Evolutionary conservation across 2,888 invertebrate genomes (phyloP).

Genomic region (Ectemnius lituratus): DNA sequence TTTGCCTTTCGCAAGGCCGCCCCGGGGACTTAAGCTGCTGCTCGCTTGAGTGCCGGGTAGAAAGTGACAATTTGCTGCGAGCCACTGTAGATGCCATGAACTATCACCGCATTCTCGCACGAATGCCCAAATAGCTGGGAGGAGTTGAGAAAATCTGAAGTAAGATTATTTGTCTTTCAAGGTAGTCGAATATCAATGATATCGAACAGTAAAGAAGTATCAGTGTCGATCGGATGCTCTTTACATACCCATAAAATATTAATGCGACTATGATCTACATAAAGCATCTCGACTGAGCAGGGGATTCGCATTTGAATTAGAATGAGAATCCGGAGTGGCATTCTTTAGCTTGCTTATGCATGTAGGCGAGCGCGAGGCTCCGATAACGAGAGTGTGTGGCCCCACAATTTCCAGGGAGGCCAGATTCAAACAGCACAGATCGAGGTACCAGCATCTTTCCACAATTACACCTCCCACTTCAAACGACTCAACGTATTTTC

Average conservation of each 20-base stretch:
- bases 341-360: background rate
- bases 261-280: background rate
- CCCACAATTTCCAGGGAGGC: background rate
- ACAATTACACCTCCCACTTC: too few species aligned
- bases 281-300: background rate
- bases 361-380: background rate
- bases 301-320: slow-evolving; percentile 6
- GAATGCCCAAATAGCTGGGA: too few species aligned
- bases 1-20: slow-evolving; percentile 55
- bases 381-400: background rate
- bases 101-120: background rate
- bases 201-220: too few species aligned
- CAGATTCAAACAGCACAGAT: too few species aligned
- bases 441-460: too few species aligned
- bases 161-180: too few species aligned
- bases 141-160: too few species aligned
- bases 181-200: too few species aligned
- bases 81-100: background rate
- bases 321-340: slow-evolving; percentile 2
- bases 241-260: slow-evolving; percentile 1
- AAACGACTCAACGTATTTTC: too few species aligned
- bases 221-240: too few species aligned
- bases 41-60: slow-evolving; percentile 15
- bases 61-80: slow-evolving; percentile 28
- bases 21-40: slow-evolving; percentile 13